These are phyloP conservation scores for Coccyzus lansbergi DNA, from an alignment of 2,797 vertebrate species.

Conservation along the genomic window DNA sequence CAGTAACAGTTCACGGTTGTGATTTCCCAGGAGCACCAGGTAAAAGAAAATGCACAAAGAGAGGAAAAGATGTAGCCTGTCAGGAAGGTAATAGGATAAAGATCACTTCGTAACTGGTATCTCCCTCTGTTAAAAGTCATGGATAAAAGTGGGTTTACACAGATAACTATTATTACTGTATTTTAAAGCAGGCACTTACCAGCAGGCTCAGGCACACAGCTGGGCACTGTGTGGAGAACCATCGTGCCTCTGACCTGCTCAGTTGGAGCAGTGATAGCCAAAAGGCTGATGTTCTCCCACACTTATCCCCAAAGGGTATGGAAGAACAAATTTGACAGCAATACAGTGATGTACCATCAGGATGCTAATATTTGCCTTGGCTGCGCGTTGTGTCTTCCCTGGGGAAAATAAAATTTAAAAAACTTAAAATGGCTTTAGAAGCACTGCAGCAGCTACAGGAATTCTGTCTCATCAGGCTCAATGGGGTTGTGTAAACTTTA, in stretches of 20 bases:
- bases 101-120: neutral
- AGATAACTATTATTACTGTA: neutral
- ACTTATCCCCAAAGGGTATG: neutral
- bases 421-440: neutral
- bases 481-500: neutral
- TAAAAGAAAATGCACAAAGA: neutral
- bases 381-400: neutral
- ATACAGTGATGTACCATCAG: neutral
- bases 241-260: neutral
- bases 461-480: neutral
- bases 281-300: neutral
- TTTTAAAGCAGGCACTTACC: neutral
- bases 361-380: neutral
- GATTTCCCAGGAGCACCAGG: neutral
- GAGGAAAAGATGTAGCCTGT: neutral
- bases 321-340: neutral
- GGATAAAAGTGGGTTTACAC: neutral
- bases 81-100: neutral
- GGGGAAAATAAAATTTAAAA: neutral
- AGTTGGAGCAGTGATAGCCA: neutral
- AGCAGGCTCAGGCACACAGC: accelerated
- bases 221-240: neutral
- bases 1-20: neutral
- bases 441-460: neutral
- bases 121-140: neutral